These are phyloP conservation scores for Amblyjoppa fuscipennis DNA, from an alignment of 2,888 invertebrate species.

Conservation along the genomic window DNA sequence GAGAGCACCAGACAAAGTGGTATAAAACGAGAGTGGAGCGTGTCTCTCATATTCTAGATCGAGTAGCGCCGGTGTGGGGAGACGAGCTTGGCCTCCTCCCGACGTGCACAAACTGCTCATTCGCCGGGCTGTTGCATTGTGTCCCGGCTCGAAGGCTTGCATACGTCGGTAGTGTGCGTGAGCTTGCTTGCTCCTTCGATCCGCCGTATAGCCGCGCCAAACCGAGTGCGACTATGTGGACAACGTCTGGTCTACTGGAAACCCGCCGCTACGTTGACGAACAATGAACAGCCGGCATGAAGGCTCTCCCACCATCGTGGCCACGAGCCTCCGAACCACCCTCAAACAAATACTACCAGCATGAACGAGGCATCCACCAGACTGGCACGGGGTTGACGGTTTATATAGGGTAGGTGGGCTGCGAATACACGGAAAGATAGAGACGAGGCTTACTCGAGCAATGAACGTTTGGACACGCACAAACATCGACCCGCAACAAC, in stretches of 20 bases:
- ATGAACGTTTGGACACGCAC: conserved; percentile 60
- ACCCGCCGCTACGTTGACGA: conserved; percentile 22
- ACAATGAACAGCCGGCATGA: conserved; percentile 44
- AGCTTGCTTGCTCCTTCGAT: conserved; percentile 51
- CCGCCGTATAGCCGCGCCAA: conserved; percentile 46
- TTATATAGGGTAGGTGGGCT: neutral
- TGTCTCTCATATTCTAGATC: conserved; percentile 16
- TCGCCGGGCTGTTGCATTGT: conserved; percentile 64
- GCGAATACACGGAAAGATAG: conserved; percentile 17
- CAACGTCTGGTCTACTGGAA: conserved; percentile 13
- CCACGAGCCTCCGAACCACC: conserved; percentile 47
- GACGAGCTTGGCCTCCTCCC: conserved; percentile 36
- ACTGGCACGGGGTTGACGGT: conserved; percentile 23
- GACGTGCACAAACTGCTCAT: conserved; percentile 41
- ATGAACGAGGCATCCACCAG: neutral
- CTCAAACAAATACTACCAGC: conserved; percentile 44
- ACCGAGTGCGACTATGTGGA: conserved; percentile 2
- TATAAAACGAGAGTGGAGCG: neutral
- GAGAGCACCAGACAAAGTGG: neutral
- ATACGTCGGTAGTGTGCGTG: conserved; percentile 4
- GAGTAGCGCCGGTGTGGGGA: conserved; percentile 4
- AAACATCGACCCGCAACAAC: conserved; percentile 58
- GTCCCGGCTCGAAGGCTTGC: conserved; percentile 36
- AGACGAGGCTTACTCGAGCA: conserved; percentile 27
- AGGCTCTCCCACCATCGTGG: conserved; percentile 42